Evolutionary conservation across 2,113 vertebrate species (phyloP).

Genomic region (Rhinichthys klamathensis): DNA sequence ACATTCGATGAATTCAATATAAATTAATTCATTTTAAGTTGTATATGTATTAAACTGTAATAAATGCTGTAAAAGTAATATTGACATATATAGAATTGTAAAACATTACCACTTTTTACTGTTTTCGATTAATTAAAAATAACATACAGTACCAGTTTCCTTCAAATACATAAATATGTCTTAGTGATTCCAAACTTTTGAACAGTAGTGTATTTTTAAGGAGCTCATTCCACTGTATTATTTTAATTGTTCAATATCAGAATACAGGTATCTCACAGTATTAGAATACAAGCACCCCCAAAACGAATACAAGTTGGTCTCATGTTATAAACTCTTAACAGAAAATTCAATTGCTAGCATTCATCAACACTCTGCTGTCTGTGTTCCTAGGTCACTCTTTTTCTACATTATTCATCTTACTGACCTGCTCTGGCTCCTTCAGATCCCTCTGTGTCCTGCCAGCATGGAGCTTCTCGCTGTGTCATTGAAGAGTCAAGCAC

Average conservation of each 20-base stretch:
- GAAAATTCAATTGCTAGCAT: background rate
- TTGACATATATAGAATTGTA: background rate
- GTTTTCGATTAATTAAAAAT: background rate
- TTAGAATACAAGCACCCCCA: background rate
- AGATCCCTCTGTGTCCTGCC: constrained; percentile 1
- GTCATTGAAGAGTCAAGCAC: constrained; percentile 23
- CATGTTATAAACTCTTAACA: constrained; percentile 4
- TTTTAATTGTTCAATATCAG: background rate
- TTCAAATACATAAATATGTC: background rate
- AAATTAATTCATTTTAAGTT: too few relatives aligned
- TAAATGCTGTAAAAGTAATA: background rate
- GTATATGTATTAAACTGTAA: too few relatives aligned
- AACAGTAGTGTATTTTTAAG: background rate
- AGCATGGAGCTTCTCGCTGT: constrained; percentile 10
- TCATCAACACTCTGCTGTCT: background rate
- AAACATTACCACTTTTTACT: background rate
- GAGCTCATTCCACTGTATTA: background rate
- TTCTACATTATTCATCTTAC: constrained; percentile 36
- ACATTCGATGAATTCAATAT: too few relatives aligned
- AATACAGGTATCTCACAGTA: background rate
- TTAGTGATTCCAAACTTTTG: background rate
- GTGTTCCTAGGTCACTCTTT: constrained; percentile 4
- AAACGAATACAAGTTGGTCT: background rate
- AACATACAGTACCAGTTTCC: background rate
- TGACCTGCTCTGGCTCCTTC: constrained; percentile 31